Evolutionary conservation across 2,888 invertebrate species (phyloP), one percentile per base, ranked within the genome.

Genomic region (Microdon myrmicae): DNA sequence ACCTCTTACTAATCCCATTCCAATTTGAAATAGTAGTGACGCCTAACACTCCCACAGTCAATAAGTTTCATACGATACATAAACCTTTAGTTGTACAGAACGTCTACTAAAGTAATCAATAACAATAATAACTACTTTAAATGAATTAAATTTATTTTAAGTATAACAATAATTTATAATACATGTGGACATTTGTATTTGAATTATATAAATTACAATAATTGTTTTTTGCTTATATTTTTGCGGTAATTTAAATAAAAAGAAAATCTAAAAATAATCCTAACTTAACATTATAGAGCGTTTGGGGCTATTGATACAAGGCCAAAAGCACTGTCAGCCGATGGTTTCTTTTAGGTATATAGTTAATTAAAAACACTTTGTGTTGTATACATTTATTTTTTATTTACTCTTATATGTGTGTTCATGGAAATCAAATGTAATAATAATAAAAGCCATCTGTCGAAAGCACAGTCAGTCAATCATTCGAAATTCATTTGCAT

Each of bases 341-440:
- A 79, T 75, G 79, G 77, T 76, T 79, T 77, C 77, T 78, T 77
- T 79, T 79, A 79, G 76, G 72, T 77, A 74, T 73, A 71, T 68
- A 67, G 55, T 44, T 29, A 37, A 59, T 25, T 34, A 51, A 43
- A 44, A 34, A 53, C 44, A 35, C 38, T 28, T 49, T 47, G 41
- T 38, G 37, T 66, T 64, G 38, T 41, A 58, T 61, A 41, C 39
- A 43, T 31, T 38, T 29, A 37, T 25, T 49, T 35, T 60, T 48
- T 25, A 38, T 22, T 68, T 56, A 31, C 45, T 9, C 44, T 53
- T 19, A 53, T 10, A 17, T 51, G 53, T 51, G 51, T 56, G 64
- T 64, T 56, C 37, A 37, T 49, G 28, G 32, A 39, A 37, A 28
- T 23, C n/a, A 35, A 26, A 37, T 2, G 31, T 17, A 39, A 35